Conservation (phyloP, 2,888 invertebrate genomes). For the Lasioglossum malachurum region DNA sequence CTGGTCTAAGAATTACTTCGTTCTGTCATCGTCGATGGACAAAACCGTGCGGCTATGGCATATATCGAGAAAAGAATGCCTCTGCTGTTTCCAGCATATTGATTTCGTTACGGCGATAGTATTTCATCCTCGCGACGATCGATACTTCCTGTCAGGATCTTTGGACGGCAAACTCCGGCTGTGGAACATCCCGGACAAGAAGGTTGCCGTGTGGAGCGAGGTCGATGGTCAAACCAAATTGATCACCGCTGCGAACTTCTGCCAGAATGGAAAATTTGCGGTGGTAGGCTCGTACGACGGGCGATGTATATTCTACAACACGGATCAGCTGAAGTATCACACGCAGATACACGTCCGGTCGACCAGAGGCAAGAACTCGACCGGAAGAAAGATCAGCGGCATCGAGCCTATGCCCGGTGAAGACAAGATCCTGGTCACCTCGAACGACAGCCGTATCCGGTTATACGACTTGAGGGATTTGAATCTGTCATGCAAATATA, state of each 20-base stretch:
- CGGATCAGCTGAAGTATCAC: constrained; percentile 99
- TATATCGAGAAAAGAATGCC: constrained; percentile 97
- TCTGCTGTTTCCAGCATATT: constrained; percentile 99
- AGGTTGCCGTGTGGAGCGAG: constrained; percentile 99
- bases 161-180: constrained; percentile 98
- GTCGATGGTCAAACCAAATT: constrained; percentile 97
- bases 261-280: constrained; percentile 98
- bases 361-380: constrained; percentile 97
- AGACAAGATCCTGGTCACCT: constrained; percentile 98
- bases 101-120: constrained; percentile 99
- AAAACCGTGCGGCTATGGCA: constrained; percentile 99
- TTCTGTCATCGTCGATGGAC: constrained; percentile 99
- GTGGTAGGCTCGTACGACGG: constrained; percentile 99
- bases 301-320: constrained; percentile 98
- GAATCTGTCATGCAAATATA: constrained; percentile 97
- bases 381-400: constrained; percentile 98
- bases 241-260: constrained; percentile 98
- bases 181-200: constrained; percentile 99
- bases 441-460: constrained; percentile 98
- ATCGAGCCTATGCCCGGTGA: constrained; percentile 98
- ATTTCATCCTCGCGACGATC: constrained; percentile 97
- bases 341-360: constrained; percentile 99
- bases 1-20: constrained; percentile 99
- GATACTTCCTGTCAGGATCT: constrained; percentile 98
- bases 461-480: constrained; percentile 98